A percentile compares a stretch with the other conserved stretches of the same genome.
Evolutionary conservation across 30 jellyfish, hydroid and myxozoan species (phyloP).

Genomic region (Aurelia aurita complex sp. Pacific): DNA sequence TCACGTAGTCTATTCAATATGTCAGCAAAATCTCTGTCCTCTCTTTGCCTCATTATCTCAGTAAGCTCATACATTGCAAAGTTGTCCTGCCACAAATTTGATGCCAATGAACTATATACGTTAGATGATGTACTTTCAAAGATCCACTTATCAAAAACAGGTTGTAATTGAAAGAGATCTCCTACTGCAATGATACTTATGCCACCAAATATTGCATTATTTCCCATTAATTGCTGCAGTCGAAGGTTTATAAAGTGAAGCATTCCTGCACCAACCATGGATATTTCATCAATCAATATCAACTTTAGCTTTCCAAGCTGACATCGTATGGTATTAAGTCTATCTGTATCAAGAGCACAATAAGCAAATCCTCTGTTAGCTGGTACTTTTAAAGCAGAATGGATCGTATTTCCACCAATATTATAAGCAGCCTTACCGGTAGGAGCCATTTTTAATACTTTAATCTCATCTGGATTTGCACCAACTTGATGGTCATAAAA

Average conservation of each 20-base stretch:
- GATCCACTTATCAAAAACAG: constrained; percentile 28
- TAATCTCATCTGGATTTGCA: constrained; percentile 18
- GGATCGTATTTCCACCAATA: constrained; percentile 33
- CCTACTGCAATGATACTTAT: constrained; percentile 18
- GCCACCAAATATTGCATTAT: constrained; percentile 6
- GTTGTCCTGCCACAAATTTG: constrained; percentile 13
- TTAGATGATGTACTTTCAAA: neutral
- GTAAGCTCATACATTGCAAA: neutral
- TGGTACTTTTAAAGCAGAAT: constrained; percentile 28
- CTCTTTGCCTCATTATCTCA: neutral
- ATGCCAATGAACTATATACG: neutral
- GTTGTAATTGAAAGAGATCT: neutral
- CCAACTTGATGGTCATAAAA: neutral
- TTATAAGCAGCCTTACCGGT: constrained; percentile 42
- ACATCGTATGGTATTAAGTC: constrained; percentile 7
- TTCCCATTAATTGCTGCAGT: constrained; percentile 23
- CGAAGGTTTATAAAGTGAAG: neutral
- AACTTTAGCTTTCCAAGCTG: constrained; percentile 1
- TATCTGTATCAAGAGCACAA: constrained; percentile 3
- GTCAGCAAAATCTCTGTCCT: constrained; percentile 1
- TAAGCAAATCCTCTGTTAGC: constrained; percentile 22
- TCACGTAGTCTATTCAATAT: constrained; percentile 8
- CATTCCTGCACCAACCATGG: constrained; percentile 38
- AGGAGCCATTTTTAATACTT: constrained; percentile 2
- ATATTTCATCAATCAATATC: constrained; percentile 33